Percentiles rank a stretch among this genome's conserved stretches.
Evolutionary conservation across 2,113 vertebrate species (phyloP).

Genomic region (Pogona vitticeps): DNA sequence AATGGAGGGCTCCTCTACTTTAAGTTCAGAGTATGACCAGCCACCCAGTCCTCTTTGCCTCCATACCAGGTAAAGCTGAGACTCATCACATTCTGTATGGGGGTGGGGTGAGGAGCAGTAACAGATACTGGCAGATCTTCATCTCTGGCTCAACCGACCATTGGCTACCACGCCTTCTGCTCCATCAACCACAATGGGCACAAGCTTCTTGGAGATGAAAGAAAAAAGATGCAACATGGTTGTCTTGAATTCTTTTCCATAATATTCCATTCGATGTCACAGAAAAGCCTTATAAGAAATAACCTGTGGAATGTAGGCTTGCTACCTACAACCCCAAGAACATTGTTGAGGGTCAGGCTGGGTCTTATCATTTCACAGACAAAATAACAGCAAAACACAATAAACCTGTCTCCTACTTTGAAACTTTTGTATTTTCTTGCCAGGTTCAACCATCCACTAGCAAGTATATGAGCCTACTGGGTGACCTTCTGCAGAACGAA

Average conservation of each 20-base stretch:
- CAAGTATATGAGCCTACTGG: slow-evolving; percentile 33
- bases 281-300: neutral
- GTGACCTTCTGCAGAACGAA: slow-evolving; percentile 61
- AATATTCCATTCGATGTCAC: neutral
- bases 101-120: too few species aligned
- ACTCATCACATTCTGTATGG: too few species aligned
- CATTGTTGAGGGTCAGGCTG: neutral
- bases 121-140: too few species aligned
- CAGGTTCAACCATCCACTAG: slow-evolving; percentile 21
- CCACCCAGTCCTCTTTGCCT: too few species aligned
- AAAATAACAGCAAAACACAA: slow-evolving; percentile 22
- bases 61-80: too few species aligned
- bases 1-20: too few species aligned
- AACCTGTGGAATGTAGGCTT: neutral
- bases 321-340: neutral
- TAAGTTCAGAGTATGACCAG: too few species aligned
- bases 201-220: too few species aligned
- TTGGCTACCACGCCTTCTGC: too few species aligned
- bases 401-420: slow-evolving; percentile 25
- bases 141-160: too few species aligned
- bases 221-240: neutral
- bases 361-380: too few species aligned
- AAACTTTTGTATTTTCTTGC: slow-evolving; percentile 32
- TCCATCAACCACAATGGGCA: too few species aligned
- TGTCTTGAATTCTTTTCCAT: neutral